Conservation (phyloP, 2,797 vertebrate species). For the Syngnathus rostellatus region DNA sequence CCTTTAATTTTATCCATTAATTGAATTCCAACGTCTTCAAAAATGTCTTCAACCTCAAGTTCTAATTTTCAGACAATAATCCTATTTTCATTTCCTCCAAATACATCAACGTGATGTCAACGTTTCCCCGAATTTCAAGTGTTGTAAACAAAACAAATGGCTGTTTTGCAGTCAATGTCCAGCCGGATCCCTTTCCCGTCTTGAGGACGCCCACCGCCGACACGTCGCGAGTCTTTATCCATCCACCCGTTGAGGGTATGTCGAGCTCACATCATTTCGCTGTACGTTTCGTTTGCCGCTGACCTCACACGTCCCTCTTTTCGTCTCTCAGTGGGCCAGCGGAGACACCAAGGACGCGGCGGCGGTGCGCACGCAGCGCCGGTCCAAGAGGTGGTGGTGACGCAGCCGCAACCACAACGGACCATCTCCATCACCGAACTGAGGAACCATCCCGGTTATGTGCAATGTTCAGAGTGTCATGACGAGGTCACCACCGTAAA, state of each 20-base stretch:
- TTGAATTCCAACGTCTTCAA: no score
- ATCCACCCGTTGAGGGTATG: constrained; percentile 39
- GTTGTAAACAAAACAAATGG: background rate
- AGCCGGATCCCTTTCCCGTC: constrained; percentile 39
- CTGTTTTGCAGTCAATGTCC: constrained; percentile 17
- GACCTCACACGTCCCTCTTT: background rate
- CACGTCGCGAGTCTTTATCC: constrained; percentile 8
- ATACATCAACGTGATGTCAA: background rate
- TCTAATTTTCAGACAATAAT: no score
- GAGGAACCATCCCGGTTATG: background rate
- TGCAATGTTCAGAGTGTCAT: background rate
- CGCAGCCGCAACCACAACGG: background rate
- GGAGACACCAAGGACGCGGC: background rate
- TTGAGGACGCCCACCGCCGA: constrained; percentile 21
- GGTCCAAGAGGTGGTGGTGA: background rate
- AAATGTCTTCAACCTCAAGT: no score
- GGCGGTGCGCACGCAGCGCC: no score
- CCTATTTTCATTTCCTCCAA: background rate
- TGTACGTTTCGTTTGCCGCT: background rate
- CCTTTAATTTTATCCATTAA: no score
- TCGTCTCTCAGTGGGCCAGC: background rate
- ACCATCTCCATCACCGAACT: background rate
- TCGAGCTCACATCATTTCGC: background rate
- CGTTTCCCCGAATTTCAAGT: no score
- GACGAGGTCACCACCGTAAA: background rate